phyloP scores from a whole-genome alignment of 2,113 vertebrate species.

The Sturnira hondurensis region DNA sequence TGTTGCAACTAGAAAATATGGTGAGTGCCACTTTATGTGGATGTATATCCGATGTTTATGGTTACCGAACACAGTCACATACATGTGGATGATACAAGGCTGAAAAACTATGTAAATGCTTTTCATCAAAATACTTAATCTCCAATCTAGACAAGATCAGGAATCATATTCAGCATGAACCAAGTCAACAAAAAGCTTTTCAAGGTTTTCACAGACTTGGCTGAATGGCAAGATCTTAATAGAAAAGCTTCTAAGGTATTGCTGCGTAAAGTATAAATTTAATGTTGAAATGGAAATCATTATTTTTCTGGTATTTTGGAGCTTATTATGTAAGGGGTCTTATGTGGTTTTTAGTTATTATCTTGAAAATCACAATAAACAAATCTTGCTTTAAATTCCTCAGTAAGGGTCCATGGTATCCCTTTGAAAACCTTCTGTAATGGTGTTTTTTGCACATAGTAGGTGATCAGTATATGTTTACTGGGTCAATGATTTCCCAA shows the following conservation, averaged over 20 bases:
- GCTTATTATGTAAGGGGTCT: not conserved
- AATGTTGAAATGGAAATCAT: not conserved
- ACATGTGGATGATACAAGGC: not conserved
- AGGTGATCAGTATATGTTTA: not conserved
- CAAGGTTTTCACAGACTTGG: not conserved
- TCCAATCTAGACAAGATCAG: not conserved
- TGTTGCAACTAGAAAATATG: not conserved
- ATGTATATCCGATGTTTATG: not conserved
- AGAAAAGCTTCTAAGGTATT: not conserved
- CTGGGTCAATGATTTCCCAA: not conserved
- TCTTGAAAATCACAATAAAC: not conserved
- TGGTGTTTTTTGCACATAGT: not conserved
- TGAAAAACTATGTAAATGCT: not conserved
- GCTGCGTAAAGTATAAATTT: not conserved
- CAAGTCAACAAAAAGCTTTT: constrained; percentile 4
- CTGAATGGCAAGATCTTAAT: not conserved
- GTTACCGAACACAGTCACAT: not conserved
- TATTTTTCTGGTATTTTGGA: not conserved
- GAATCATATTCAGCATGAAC: not conserved
- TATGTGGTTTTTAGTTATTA: not conserved
- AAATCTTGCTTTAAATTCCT: not conserved
- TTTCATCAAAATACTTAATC: not conserved
- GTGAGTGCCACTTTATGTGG: not conserved
- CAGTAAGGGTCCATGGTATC: not conserved
- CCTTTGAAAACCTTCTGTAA: not conserved